Evolutionary conservation across 23 tunicate species (phyloP).

Genomic region (Botrylloides violaceus): DNA sequence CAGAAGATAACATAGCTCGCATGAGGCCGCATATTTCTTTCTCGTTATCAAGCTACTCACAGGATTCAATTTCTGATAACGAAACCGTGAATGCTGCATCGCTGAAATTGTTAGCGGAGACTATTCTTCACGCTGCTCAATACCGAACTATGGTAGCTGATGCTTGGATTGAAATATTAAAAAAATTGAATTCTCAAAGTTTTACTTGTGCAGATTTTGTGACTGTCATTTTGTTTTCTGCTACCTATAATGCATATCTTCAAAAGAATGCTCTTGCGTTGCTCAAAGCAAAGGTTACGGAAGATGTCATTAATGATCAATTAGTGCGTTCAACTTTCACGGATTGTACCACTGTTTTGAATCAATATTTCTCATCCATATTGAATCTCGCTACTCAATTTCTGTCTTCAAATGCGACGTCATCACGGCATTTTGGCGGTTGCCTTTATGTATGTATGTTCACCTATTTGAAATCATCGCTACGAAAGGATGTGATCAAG

Average conservation of each 20-base stretch:
- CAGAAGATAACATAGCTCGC: conserved; percentile 22
- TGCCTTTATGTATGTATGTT: conserved; percentile 34
- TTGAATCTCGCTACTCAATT: conserved; percentile 37
- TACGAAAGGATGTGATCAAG: conserved; percentile 54
- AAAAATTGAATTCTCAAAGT: conserved; percentile 9
- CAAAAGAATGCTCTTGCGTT: conserved; percentile 8
- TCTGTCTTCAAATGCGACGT: conserved; percentile 28
- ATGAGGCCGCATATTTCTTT: conserved; percentile 6
- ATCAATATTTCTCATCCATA: conserved; percentile 30
- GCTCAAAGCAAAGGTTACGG: neutral
- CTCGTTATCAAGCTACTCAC: neutral
- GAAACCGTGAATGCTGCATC: conserved; percentile 5
- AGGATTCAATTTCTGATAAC: conserved; percentile 8
- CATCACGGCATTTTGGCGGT: conserved; percentile 29
- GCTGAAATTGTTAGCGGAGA: conserved; percentile 49
- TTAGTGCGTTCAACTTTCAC: conserved; percentile 20
- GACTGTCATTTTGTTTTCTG: neutral
- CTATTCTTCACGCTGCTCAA: conserved; percentile 45
- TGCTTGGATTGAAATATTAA: conserved; percentile 58
- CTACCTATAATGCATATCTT: conserved; percentile 5
- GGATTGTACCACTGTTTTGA: conserved; percentile 36
- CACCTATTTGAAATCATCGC: conserved; percentile 46
- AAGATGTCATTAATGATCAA: neutral
- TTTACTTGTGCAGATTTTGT: conserved; percentile 22
- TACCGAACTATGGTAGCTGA: conserved; percentile 31